Evolutionary conservation across 2,888 invertebrate species (phyloP).

Genomic region (Hedychridium roseum): DNA sequence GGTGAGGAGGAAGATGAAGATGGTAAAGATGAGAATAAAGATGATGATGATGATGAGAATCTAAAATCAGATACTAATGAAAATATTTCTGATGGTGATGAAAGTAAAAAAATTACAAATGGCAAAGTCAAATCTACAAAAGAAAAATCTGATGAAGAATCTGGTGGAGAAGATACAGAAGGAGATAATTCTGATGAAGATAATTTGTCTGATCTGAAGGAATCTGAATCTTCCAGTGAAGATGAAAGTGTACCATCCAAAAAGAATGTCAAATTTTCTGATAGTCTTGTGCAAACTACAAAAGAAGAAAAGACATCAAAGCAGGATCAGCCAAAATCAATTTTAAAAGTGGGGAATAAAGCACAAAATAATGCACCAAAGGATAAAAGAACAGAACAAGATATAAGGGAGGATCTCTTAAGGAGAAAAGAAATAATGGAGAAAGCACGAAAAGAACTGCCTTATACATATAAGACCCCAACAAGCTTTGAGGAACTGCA

Average conservation of each 20-base stretch:
- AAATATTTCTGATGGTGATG: constrained; percentile 30
- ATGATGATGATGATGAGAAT: constrained; percentile 10
- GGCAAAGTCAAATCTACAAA: constrained; percentile 31
- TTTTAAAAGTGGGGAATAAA: constrained; percentile 19
- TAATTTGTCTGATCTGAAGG: constrained; percentile 47
- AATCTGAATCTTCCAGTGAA: constrained; percentile 38
- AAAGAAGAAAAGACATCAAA: constrained; percentile 7
- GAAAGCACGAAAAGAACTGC: constrained; percentile 68
- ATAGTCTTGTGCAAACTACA: neutral
- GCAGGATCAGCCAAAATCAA: constrained; percentile 15
- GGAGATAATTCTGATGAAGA: constrained; percentile 32
- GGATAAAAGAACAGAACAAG: constrained; percentile 26
- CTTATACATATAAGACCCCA: constrained; percentile 70
- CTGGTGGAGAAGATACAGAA: constrained; percentile 25
- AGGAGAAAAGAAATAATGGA: constrained; percentile 66
- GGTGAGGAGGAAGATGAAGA: constrained; percentile 15
- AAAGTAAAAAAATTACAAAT: constrained; percentile 33
- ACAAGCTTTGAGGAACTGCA: constrained; percentile 71
- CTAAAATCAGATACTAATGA: constrained; percentile 5
- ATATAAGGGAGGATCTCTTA: constrained; percentile 56
- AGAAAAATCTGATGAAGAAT: constrained; percentile 27
- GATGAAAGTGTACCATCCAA: constrained; percentile 28
- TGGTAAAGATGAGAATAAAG: constrained; percentile 14
- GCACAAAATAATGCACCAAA: constrained; percentile 18
- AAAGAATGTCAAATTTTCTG: neutral